These are phyloP conservation scores for Drosophila mimica DNA, from an alignment of 2,888 invertebrate species.

Conservation along the genomic window DNA sequence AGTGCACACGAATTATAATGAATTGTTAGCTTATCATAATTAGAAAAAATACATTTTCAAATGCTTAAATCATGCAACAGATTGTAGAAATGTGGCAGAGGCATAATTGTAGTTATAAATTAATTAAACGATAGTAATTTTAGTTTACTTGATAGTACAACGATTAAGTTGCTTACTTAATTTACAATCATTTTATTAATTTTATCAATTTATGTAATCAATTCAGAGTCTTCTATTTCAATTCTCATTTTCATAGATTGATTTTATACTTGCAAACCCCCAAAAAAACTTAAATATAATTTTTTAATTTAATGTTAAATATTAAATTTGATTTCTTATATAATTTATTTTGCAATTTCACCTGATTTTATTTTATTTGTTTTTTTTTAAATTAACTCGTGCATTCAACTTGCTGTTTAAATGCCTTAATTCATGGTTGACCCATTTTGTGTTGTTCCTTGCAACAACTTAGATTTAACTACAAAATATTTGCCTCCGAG, in stretches of 20 bases:
- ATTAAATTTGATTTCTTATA: background rate
- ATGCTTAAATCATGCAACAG: background rate
- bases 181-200: no score
- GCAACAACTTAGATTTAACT: conserved; percentile 21
- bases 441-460: background rate
- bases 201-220: background rate
- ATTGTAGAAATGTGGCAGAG: background rate
- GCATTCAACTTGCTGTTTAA: background rate
- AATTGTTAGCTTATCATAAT: conserved; percentile 4
- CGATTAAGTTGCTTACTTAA: no score
- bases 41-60: background rate
- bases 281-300: background rate
- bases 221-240: background rate
- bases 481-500: conserved; percentile 1
- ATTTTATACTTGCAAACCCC: background rate
- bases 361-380: background rate
- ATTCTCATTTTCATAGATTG: background rate
- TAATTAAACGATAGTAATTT: no score
- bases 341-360: background rate
- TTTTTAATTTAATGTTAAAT: background rate
- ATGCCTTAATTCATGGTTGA: background rate
- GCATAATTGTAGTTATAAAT: background rate
- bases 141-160: no score
- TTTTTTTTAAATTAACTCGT: background rate
- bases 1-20: conserved; percentile 15